Percentiles rank a stretch among this genome's conserved stretches.
Evolutionary conservation across 2,888 invertebrate genomes (phyloP).

Genomic region (Lithophane socia): DNA sequence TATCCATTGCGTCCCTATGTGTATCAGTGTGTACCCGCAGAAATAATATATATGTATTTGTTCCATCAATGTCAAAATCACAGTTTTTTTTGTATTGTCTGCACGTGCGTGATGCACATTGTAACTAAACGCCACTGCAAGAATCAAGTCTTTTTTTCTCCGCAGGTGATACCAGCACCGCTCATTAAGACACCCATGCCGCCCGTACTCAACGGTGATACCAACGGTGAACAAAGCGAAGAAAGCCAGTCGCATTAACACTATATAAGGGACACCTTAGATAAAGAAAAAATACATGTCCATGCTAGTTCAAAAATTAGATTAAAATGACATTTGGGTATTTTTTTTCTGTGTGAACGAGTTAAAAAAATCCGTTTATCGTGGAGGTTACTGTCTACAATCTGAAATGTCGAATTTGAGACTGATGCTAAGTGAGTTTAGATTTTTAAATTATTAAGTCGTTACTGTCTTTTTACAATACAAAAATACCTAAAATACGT

Average conservation of each 20-base stretch:
- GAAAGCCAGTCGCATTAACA: conserved; percentile 73
- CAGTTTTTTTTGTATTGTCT: conserved; percentile 20
- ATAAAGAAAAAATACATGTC: conserved; percentile 57
- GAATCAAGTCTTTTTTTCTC: conserved; percentile 52
- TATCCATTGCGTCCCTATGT: neutral
- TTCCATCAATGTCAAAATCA: conserved; percentile 30
- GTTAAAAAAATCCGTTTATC: conserved; percentile 46
- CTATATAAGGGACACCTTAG: conserved; percentile 55
- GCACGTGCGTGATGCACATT: conserved; percentile 12
- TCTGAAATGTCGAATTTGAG: conserved; percentile 79
- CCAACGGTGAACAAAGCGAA: conserved; percentile 79
- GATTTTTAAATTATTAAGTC: conserved; percentile 76
- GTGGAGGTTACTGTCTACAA: conserved; percentile 66
- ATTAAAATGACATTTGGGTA: conserved; percentile 69
- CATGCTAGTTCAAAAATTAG: conserved; percentile 64
- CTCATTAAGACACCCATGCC: conserved; percentile 81
- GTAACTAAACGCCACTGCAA: conserved; percentile 15
- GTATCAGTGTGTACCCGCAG: conserved; percentile 23
- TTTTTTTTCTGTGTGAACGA: conserved; percentile 63
- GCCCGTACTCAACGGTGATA: conserved; percentile 82
- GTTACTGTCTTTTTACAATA: conserved; percentile 67
- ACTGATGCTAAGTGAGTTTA: conserved; percentile 85
- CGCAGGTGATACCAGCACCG: conserved; percentile 88
- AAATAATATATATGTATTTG: conserved; percentile 31
- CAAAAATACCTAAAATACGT: conserved; percentile 57